Evolutionary conservation across 2,113 vertebrate species (phyloP), one percentile per base, ranked within the genome.

Genomic region (Reinhardtius hippoglossoides): DNA sequence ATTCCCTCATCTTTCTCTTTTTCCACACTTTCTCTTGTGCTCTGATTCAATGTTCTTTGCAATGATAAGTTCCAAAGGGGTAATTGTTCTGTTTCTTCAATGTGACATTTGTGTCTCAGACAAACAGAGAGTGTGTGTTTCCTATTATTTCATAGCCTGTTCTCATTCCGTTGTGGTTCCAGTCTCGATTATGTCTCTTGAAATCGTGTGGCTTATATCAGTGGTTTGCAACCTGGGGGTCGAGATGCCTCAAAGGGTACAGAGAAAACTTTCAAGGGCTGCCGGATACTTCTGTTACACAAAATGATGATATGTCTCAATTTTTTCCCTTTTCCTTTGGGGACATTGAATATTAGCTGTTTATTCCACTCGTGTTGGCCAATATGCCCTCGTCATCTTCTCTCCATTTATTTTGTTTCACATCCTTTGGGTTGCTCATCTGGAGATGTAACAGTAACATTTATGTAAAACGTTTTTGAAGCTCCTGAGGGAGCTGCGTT

Each of bases 401-500:
- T 16, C 14, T 61, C 20, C 31, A 52, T 71, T 50, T 61, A 31
- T 55, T 52, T 46, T 31, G 50, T 65, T 69, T 80, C 20, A 55
- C 5, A 27, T 67, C 52, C 18, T 35, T 26, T 0, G 1, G 16
- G 42, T 48, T 56, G 54, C 18, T 42, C 31, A 0, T 79, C 15
- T 37, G 31, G 44, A 81, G 59, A 74, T 68, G 18, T 62, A 44
- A 73, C 65, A 65, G 55, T 64, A 62, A 55, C 27, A 74, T 69
- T 64, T 54, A 54, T 9, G 20, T 46, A 46, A 46, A 46, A 16
- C 0, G 3, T 14, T 14, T 46, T 50, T 50, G 18, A 5, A 21
- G 9, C 52, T 55, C 52, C n/a, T 10, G 20, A 10, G 52, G 52
- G n/a, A 55, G n/a, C 52, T 55, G n/a, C 13, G 10, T 1, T 21